These are phyloP conservation scores for Ormyrus nitidulus DNA, from an alignment of 2,888 invertebrate genomes.

Conservation along the genomic window DNA sequence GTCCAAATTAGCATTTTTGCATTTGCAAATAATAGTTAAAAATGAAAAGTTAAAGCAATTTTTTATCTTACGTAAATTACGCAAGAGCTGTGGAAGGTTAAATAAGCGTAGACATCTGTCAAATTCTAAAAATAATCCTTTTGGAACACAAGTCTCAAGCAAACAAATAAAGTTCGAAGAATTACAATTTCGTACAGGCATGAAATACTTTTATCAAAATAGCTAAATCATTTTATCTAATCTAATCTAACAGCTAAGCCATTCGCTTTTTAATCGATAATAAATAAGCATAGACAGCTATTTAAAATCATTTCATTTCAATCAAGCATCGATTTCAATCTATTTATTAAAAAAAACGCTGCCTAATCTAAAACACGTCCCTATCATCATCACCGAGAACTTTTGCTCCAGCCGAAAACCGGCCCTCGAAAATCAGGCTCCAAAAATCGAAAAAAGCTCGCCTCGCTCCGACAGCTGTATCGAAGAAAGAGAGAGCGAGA, in stretches of 20 bases:
- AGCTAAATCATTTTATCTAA: too few species aligned
- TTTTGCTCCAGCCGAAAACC: background rate
- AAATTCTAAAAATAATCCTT: conserved; percentile 47
- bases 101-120: conserved; percentile 45
- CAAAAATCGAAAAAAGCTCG: background rate
- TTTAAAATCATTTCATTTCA: too few species aligned
- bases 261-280: too few species aligned
- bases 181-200: conserved; percentile 2
- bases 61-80: conserved; percentile 23
- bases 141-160: conserved; percentile 1
- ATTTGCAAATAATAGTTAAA: background rate
- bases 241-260: too few species aligned
- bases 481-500: conserved; percentile 1
- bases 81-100: conserved; percentile 25
- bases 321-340: too few species aligned
- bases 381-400: background rate
- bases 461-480: background rate
- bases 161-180: conserved; percentile 21
- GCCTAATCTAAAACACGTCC: too few species aligned
- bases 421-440: background rate
- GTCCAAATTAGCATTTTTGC: too few species aligned
- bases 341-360: too few species aligned
- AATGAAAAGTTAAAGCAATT: background rate
- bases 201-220: background rate
- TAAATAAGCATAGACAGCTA: too few species aligned